Percentiles rank a stretch among this genome's conserved stretches.
Conservation (phyloP, 2,113 vertebrate species). For the Anas platyrhynchos region DNA sequence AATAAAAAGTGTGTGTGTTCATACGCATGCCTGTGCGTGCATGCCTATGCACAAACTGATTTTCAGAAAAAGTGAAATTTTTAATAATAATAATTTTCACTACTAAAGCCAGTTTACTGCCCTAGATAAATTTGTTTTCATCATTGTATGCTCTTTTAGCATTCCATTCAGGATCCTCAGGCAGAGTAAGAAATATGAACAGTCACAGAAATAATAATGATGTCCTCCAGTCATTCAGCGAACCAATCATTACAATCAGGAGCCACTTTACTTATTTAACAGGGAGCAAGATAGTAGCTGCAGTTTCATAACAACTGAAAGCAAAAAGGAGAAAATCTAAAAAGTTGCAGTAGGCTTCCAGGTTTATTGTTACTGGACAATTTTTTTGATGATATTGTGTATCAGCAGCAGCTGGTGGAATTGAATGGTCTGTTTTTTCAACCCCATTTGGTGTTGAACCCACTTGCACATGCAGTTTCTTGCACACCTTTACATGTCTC, state of each 20-base stretch:
- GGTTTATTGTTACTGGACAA: not conserved
- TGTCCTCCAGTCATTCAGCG: conserved; percentile 58
- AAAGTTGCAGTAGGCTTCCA: not conserved
- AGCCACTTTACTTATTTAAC: not conserved
- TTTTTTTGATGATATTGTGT: not conserved
- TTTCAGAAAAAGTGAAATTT: not conserved
- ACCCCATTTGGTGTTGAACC: not conserved
- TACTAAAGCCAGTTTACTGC: not conserved
- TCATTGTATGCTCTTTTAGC: not conserved
- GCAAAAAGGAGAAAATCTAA: not conserved
- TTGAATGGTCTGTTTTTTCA: not conserved
- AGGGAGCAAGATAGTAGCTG: not conserved
- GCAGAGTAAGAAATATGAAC: not conserved
- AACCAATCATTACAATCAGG: not conserved
- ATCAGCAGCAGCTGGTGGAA: not conserved
- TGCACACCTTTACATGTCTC: not conserved
- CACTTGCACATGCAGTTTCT: not conserved
- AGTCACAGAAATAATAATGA: conserved; percentile 35
- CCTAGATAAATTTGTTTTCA: not conserved
- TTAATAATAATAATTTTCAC: not conserved
- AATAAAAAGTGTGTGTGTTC: not conserved
- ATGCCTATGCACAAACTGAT: not conserved
- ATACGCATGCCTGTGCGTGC: fast-evolving
- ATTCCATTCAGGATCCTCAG: conserved; percentile 35
- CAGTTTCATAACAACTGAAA: not conserved